These are phyloP conservation scores for Speoplatyrhinus poulsoni DNA, from an alignment of 2,113 vertebrate species.

Conservation along the genomic window DNA sequence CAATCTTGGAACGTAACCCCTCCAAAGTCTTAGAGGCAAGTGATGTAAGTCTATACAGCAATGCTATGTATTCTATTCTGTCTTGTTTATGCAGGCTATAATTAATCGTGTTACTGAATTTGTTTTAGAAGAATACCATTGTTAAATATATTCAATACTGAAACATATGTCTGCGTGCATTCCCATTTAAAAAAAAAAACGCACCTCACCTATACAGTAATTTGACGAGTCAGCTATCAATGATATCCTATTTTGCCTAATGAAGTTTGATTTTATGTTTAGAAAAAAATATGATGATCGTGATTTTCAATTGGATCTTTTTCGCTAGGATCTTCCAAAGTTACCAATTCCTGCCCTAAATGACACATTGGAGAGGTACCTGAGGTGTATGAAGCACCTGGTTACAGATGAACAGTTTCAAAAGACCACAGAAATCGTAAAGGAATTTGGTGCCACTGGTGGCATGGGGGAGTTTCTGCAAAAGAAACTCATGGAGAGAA, in stretches of 20 bases:
- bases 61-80: background rate
- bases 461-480: constrained; percentile 88
- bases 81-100: background rate
- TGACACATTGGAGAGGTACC: constrained; percentile 86
- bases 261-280: too few relatives aligned
- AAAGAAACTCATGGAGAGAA: constrained; percentile 83
- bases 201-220: too few relatives aligned
- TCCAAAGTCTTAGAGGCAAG: constrained; percentile 51
- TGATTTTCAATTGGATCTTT: background rate
- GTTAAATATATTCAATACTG: too few relatives aligned
- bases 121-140: too few relatives aligned
- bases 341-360: constrained; percentile 87
- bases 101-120: too few relatives aligned
- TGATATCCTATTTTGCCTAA: too few relatives aligned
- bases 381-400: constrained; percentile 85
- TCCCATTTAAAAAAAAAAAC: too few relatives aligned
- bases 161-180: too few relatives aligned
- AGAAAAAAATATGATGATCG: too few relatives aligned
- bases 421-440: constrained; percentile 79
- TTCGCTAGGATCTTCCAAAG: constrained; percentile 82
- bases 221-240: too few relatives aligned
- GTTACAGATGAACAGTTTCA: constrained; percentile 86
- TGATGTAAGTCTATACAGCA: constrained; percentile 65
- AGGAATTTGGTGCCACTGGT: constrained; percentile 82
- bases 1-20: constrained; percentile 62